phyloP scores from a whole-genome alignment of 2,113 vertebrate genomes.

The Fulmarus glacialis region DNA sequence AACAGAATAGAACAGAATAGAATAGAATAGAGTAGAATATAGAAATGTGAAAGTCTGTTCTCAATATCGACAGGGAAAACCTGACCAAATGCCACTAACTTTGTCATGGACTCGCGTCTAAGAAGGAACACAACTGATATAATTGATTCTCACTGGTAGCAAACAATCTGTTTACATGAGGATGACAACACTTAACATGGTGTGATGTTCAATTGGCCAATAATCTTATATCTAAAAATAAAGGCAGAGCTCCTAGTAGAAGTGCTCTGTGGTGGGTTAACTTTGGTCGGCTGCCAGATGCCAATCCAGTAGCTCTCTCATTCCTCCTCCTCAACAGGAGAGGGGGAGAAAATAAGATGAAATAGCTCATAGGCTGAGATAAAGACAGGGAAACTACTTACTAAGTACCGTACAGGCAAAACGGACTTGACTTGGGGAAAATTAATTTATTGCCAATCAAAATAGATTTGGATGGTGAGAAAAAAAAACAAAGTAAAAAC shows the following conservation, averaged over 20 bases:
- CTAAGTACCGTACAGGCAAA: neutral
- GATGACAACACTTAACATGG: neutral
- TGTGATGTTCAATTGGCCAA: neutral
- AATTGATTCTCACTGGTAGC: neutral
- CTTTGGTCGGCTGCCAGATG: neutral
- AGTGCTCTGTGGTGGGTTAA: neutral
- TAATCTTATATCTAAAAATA: neutral
- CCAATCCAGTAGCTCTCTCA: neutral
- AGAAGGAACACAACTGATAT: too few species aligned
- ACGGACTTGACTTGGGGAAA: neutral
- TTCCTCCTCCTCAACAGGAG: neutral
- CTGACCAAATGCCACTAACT: too few species aligned
- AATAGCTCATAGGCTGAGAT: neutral
- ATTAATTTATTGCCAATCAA: neutral
- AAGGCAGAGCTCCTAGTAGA: neutral
- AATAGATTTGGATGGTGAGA: neutral
- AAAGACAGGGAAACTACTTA: neutral
- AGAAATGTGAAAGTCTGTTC: too few species aligned
- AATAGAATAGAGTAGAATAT: too few species aligned
- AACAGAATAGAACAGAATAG: neutral
- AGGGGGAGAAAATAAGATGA: neutral
- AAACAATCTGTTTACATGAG: neutral
- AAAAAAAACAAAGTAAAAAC: neutral
- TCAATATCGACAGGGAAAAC: too few species aligned
- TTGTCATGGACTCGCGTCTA: too few species aligned